Evolutionary conservation across 1,140 invertebrate species (phyloP), one percentile per base, ranked within the genome.

Genomic region (Trichonephila clavipes): DNA sequence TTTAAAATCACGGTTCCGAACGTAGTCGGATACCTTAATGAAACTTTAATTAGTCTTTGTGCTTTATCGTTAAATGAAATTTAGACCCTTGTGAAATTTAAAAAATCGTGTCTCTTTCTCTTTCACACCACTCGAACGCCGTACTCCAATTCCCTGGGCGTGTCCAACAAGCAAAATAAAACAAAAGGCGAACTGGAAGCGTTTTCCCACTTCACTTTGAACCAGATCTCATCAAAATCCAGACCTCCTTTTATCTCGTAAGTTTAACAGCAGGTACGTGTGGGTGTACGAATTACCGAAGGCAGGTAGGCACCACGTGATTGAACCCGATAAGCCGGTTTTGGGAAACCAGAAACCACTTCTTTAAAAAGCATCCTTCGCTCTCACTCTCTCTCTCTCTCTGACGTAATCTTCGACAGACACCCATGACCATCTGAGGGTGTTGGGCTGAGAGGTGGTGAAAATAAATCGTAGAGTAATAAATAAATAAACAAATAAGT

Each of bases 241-340:
- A 62, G 58, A 87, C 85, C 58, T 62, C 85, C 85, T 87, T 40
- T 77, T 77, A 77, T 61, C 59, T 87, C 59, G 8, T 62, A 87
- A 87, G 28, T 62, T 51, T 59, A 62, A 28, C 59, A 34, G 51
- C 28, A 61, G 85, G 58, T 64, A 61, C 24, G 85, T 87, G 85
- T 64, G 85, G 85, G 85, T 62, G 85, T 87, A 87, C 44, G 58
- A 28, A 62, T 77, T 77, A 72, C 69, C 69, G 16, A 77, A 24
- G n/a, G 64, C 28, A 34, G 86, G n/a, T 24, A 69, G 87, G 87
- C 40, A 69, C 40, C 87, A 72, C 87, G 87, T 88, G 87, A 88
- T 88, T 8, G 3, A 62, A 88, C 87, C 28, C 87, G 87, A 88
- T 88, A 88, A 88, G 64, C 87, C 64, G 87, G 64, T 88, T 88